Conservation (phyloP, 2,113 vertebrate species). For the Xiphophorus maculatus region DNA sequence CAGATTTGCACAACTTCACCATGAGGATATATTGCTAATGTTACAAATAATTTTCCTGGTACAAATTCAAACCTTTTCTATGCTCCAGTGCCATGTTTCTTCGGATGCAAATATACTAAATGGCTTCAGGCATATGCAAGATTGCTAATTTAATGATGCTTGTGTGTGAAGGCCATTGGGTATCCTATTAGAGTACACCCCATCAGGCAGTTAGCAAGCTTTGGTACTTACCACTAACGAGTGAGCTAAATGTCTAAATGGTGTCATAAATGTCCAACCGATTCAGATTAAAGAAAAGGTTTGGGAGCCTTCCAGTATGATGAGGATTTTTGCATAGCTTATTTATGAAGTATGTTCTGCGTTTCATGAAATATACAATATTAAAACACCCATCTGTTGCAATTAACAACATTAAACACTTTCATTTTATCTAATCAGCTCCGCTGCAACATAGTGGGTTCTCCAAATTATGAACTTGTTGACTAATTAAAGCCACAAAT, state of each 20-base stretch:
- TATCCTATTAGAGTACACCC: slow-evolving; percentile 38
- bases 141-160: slow-evolving; percentile 35
- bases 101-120: slow-evolving; percentile 31
- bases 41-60: background rate
- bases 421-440: background rate
- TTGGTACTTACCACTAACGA: slow-evolving; percentile 21
- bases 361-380: background rate
- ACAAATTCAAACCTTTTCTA: slow-evolving; percentile 18
- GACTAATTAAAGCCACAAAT: background rate
- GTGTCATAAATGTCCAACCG: background rate
- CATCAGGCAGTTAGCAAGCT: slow-evolving; percentile 34
- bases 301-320: background rate
- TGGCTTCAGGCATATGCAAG: slow-evolving; percentile 8
- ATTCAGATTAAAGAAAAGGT: background rate
- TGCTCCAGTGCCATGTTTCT: slow-evolving; percentile 26
- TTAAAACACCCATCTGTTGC: background rate
- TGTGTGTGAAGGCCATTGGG: slow-evolving; percentile 22
- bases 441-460: background rate
- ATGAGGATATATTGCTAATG: background rate
- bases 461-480: background rate
- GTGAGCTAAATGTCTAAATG: slow-evolving; percentile 17
- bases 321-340: background rate
- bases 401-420: background rate
- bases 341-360: background rate
- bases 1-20: background rate